Evolutionary conservation across 2,113 vertebrate species (phyloP).

Genomic region (Misgurnus anguillicaudatus): DNA sequence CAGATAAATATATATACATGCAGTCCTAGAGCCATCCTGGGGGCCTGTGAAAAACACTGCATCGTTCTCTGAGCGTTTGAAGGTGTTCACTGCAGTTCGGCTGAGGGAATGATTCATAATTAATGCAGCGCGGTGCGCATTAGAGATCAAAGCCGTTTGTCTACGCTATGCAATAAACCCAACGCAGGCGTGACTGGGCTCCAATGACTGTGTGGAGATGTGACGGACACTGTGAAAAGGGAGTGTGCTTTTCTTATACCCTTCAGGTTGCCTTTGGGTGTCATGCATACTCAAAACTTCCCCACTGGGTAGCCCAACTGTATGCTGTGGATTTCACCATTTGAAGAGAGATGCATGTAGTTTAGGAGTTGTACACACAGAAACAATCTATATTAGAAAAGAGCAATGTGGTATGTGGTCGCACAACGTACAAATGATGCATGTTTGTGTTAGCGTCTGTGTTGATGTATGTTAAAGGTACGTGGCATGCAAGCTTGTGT

Average conservation of each 20-base stretch:
- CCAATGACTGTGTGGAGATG: slow-evolving; percentile 51
- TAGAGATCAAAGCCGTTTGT: slow-evolving; percentile 71
- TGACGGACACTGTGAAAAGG: slow-evolving; percentile 18
- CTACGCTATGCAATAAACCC: slow-evolving; percentile 57
- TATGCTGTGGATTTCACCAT: neutral
- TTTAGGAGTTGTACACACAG: neutral
- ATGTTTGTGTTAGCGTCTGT: slow-evolving; percentile 36
- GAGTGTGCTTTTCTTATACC: neutral
- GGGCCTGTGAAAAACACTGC: slow-evolving; percentile 61
- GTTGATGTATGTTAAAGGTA: slow-evolving; percentile 21
- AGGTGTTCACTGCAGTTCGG: slow-evolving; percentile 64
- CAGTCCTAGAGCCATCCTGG: slow-evolving; percentile 62
- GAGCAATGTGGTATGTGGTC: slow-evolving; percentile 6
- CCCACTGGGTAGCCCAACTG: neutral
- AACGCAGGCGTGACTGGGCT: slow-evolving; percentile 63
- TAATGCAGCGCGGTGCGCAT: slow-evolving; percentile 72
- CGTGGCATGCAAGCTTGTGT: neutral
- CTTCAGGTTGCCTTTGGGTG: slow-evolving; percentile 6
- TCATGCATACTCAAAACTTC: neutral
- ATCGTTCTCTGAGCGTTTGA: slow-evolving; percentile 59
- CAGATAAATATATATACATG: slow-evolving; percentile 40
- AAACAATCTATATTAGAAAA: slow-evolving; percentile 6
- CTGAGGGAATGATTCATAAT: slow-evolving; percentile 71
- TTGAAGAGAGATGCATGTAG: neutral
- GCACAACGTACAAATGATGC: neutral